Conservation (phyloP, 2,888 invertebrate genomes). For the Harpagoxenus sublaevis region DNA sequence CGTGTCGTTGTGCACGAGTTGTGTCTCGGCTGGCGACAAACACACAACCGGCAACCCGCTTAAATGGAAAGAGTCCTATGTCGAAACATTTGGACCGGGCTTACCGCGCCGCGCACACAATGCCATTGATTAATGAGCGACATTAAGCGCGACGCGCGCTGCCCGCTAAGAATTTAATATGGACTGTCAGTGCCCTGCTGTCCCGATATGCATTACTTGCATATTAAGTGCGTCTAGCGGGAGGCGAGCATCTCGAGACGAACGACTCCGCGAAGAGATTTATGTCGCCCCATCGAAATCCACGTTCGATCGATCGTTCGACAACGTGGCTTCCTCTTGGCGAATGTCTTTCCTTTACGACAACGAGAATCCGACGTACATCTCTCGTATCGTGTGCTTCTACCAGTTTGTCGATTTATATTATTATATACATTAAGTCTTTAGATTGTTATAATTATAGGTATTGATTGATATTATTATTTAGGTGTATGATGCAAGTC, state of each 20-base stretch:
- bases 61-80: slow-evolving; percentile 58
- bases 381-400: not conserved
- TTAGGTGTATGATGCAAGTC: no score
- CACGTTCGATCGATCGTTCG: slow-evolving; percentile 42
- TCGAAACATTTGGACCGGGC: slow-evolving; percentile 78
- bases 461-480: not conserved
- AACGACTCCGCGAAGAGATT: slow-evolving; percentile 27
- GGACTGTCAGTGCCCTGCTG: slow-evolving; percentile 69
- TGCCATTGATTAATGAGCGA: slow-evolving; percentile 77
- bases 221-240: slow-evolving; percentile 70
- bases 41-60: slow-evolving; percentile 41
- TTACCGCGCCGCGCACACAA: slow-evolving; percentile 69
- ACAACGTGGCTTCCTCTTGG: slow-evolving; percentile 12
- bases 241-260: slow-evolving; percentile 1
- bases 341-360: slow-evolving; percentile 8
- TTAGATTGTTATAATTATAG: not conserved
- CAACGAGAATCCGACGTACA: not conserved
- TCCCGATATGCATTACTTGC: slow-evolving; percentile 70
- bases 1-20: slow-evolving; percentile 55
- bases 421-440: not conserved
- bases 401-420: slow-evolving; percentile 1
- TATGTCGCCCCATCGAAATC: slow-evolving; percentile 29
- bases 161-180: slow-evolving; percentile 77
- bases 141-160: slow-evolving; percentile 73
- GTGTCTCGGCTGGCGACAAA: slow-evolving; percentile 59